A percentile compares a stretch with the other conserved stretches of the same genome.
phyloP scores from a whole-genome alignment of 1,140 invertebrate species.

The Cydia amplana region DNA sequence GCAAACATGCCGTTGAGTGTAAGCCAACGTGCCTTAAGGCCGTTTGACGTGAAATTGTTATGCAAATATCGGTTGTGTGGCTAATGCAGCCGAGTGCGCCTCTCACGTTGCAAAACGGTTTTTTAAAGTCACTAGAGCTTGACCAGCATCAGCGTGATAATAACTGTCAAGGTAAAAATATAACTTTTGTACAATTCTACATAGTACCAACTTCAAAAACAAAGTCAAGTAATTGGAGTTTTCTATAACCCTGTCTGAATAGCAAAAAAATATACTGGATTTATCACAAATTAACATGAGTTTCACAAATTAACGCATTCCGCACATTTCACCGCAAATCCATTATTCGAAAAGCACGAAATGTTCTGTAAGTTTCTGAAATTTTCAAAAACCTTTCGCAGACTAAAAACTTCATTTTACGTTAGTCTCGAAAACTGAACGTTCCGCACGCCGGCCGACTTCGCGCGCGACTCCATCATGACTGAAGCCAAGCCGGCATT shows the following conservation, averaged over 20 bases:
- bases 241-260: neutral
- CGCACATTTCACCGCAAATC: conserved; percentile 6
- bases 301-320: neutral
- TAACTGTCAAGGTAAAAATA: conserved; percentile 18
- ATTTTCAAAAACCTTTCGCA: neutral
- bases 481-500: conserved; percentile 57
- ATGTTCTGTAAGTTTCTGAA: neutral
- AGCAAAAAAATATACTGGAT: neutral
- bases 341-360: neutral
- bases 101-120: conserved; percentile 41
- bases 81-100: conserved; percentile 37
- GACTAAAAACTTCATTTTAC: conserved; percentile 25
- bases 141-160: conserved; percentile 11
- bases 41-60: conserved; percentile 57
- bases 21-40: conserved; percentile 48
- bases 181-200: neutral
- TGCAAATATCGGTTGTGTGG: conserved; percentile 55
- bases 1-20: conserved; percentile 8
- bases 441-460: conserved; percentile 47
- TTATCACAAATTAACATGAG: neutral
- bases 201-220: neutral
- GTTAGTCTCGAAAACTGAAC: conserved; percentile 26
- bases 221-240: neutral
- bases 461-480: conserved; percentile 54
- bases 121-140: conserved; percentile 22